Evolutionary conservation across 64 coral and sea anemone species (phyloP).

Genomic region (Montipora sp.): DNA sequence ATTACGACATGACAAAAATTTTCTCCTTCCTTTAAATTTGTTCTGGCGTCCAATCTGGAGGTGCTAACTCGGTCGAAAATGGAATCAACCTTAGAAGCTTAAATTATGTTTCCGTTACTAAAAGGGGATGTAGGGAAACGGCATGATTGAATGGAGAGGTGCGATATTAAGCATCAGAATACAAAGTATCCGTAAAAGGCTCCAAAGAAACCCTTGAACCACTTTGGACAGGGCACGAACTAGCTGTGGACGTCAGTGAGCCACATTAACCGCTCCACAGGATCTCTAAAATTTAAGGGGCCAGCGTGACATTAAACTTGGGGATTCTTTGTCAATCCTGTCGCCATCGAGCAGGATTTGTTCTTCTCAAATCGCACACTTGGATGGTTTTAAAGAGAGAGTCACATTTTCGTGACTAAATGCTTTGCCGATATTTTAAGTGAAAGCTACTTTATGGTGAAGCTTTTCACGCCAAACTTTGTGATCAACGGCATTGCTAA

Average conservation of each 20-base stretch:
- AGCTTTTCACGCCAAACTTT: background rate
- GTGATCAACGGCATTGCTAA: background rate
- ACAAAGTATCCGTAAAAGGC: background rate
- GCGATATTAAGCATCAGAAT: background rate
- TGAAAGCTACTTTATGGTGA: background rate
- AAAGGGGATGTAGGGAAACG: background rate
- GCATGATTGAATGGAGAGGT: background rate
- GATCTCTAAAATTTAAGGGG: background rate
- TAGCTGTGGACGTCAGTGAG: background rate
- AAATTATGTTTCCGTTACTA: background rate
- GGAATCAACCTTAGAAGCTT: background rate
- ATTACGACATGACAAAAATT: background rate
- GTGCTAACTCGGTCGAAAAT: background rate
- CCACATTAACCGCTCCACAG: background rate
- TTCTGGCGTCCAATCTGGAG: background rate
- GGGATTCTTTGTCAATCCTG: background rate
- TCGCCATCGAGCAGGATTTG: no score
- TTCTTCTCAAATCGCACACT: background rate
- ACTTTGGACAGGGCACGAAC: background rate
- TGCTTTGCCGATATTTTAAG: background rate
- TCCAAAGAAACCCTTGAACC: background rate
- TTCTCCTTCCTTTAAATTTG: background rate
- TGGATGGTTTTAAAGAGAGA: background rate
- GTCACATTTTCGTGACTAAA: background rate
- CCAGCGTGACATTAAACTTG: background rate